Evolutionary conservation across 2,113 vertebrate genomes (phyloP), one percentile per base, ranked within the genome.

Genomic region (Oriolus oriolus): DNA sequence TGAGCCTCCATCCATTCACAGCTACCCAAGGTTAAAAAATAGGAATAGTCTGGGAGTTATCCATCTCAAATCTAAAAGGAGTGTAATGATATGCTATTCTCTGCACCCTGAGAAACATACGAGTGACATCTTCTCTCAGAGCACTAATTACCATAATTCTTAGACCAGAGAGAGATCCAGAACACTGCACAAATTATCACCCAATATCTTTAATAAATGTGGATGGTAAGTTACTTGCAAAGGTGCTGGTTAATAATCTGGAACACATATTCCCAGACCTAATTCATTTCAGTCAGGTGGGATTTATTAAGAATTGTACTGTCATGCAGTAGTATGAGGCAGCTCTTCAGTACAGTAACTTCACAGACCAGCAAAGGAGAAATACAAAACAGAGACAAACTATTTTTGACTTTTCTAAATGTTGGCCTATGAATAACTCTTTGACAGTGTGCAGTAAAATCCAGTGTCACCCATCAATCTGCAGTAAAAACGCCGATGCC

Each of bases 181-280:
- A 97, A 97, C 80, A 90, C 80, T 93, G 93, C 53, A 96, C 97
- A 96, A 98, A 97, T 98, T 96, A 98, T 96, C 97, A 92, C 96
- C 94, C 96, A 95, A 95, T 97, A 95, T 96, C 89, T 87, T 96
- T 97, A 97, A 98, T 97, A 96, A 96, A 97, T 97, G 91, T 96
- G 84, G 95, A 97, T 96, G 95, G 93, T 83, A 93, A 97, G 96
- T 95, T 97, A 96, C 97, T 97, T 95, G 93, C 95, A 97, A 98
- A 97, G 97, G 84, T 97, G 93, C 94, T 96, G 93, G 91, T 96
- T 98, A 97, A 98, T 97, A 97, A 96, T 91, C 95, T 97, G 95
- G 96, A 97, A 98, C 97, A 73, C 91, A 93, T 97, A 98, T 97
- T 97, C 97, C 95, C 97, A 94, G 89, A 90, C 70, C 93, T 87